Base-by-base conservation (phyloP, 2,888 invertebrate species). In the Oscheius onirici region DNA sequence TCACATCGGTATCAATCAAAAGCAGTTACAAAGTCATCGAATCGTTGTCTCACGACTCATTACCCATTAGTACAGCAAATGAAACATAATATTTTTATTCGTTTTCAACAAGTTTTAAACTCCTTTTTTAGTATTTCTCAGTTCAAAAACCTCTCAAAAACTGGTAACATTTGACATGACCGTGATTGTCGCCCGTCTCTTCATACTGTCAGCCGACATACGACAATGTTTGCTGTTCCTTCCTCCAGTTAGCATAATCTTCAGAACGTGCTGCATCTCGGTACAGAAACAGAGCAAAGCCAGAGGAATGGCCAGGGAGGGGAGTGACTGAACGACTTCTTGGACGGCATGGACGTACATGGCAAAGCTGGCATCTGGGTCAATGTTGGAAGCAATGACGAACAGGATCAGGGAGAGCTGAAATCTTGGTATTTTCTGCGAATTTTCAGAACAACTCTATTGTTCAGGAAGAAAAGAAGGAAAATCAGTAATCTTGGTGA, bases 331-430 rank as follows among this genome's bases (percentile, higher is more conserved):
- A 20, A 63, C 63, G n/a, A 63, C 20, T 15, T 63, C 26, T 26
- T 63, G 63, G 34, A 63, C 11, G 6, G 17, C 49, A 49, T 63
- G 63, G 11, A 63, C 22, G 26, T 44, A 15, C n/a, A 26, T 15
- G 15, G n/a, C 28, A 3, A 46, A 49, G n/a, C 34, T 26, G 15
- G 24, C 63, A 20, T 46, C 34, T 3, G 28, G 28, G 15, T 15
- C 20, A 3, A 63, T 17, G 28, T 15, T 28, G 15, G 44, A 13
- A n/a, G 26, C 15, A 1, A 49, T 2, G 17, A 63, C 46, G 63
- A 63, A 63, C 15, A 63, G n/a, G 2, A 49, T 20, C 5, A 63
- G 49, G 13, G 63, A 63, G n/a, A 63, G 15, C 63, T 63, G 49
- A 28, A 63, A 49, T 20, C 3, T n/a, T n/a, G n/a, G n/a, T n/a